These are phyloP conservation scores for Calyptomena viridis DNA, from an alignment of 2,113 vertebrate genomes.

Conservation along the genomic window DNA sequence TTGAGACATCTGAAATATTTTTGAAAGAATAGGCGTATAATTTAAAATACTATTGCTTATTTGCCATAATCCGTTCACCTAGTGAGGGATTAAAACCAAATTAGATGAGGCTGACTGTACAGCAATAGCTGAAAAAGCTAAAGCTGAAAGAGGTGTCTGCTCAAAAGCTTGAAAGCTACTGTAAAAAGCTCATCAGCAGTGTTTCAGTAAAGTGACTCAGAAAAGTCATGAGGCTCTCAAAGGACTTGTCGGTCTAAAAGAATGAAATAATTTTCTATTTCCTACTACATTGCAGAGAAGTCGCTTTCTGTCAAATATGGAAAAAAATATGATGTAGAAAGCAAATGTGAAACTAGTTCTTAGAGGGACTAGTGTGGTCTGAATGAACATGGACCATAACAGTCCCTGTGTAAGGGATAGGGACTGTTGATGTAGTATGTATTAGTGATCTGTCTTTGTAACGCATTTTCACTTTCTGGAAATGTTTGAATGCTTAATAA, in stretches of 20 bases:
- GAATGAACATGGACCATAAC: not conserved
- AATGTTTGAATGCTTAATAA: not conserved
- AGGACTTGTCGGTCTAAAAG: not conserved
- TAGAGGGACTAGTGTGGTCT: not conserved
- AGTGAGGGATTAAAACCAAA: not conserved
- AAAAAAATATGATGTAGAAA: not conserved
- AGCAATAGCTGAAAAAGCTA: not conserved
- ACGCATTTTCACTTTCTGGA: not conserved
- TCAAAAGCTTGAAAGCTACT: not conserved
- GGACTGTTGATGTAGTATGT: not conserved
- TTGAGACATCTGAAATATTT: not conserved
- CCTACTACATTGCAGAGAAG: not conserved
- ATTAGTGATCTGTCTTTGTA: not conserved
- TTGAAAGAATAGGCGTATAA: not conserved
- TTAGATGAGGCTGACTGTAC: not conserved
- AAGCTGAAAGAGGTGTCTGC: not conserved
- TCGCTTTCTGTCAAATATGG: not conserved
- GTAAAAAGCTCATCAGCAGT: not conserved
- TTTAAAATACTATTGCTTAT: not conserved
- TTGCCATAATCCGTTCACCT: not conserved
- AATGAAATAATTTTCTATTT: not conserved
- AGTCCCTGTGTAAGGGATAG: rapidly evolving
- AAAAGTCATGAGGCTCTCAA: not conserved
- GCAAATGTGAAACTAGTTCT: not conserved
- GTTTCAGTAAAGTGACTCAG: not conserved